Base-by-base conservation (phyloP, 2,113 vertebrate genomes). In the Podarcis cretensis region DNA sequence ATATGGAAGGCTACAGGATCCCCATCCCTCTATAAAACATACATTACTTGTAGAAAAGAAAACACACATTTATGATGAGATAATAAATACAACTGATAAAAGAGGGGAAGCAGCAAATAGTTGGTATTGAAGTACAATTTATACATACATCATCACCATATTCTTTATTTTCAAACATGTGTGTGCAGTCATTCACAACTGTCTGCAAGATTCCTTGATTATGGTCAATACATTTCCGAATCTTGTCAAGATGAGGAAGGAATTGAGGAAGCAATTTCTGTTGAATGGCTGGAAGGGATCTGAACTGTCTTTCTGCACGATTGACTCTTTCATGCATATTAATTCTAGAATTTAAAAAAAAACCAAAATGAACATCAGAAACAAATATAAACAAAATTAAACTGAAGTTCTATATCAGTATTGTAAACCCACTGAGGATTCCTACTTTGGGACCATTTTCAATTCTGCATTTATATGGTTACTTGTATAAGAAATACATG, bases 81-180 rank as follows among this genome's bases (percentile, higher is more conserved):
- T 3, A 3, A 85, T 2, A 1, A 80, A 82, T 1, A 0, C 25
- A 91, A 1, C 89, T 0, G 5, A 0, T 27, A 37, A 57, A 84
- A 75, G 89, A 14, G 68, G 91, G 89, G 74, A 57, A 30, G 16
- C 4, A 81, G 78, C 80, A 89, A 0, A 3, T 30, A 83, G 74
- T 90, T 87, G 71, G 59, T 85, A 91, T 6, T 87, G 87, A 78
- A 91, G 77, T 89, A 80, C 63, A 88, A 87, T 79, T 93, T 93
- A 94, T 90, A 96, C 98, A 97, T 98, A 99, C 99, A 90, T 98
- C 97, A 95, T 98, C 97, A 88, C 97, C 98, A 87, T 99, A 99
- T 92, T 99, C 98, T 94, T 98, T 99, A 96, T 99, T 99, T 97
- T 99, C 99, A 97, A 99, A 99, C 98, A 99, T 99, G 96, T 98